Conservation (phyloP, 2,113 vertebrate species). For the Hiodon tergisus region DNA sequence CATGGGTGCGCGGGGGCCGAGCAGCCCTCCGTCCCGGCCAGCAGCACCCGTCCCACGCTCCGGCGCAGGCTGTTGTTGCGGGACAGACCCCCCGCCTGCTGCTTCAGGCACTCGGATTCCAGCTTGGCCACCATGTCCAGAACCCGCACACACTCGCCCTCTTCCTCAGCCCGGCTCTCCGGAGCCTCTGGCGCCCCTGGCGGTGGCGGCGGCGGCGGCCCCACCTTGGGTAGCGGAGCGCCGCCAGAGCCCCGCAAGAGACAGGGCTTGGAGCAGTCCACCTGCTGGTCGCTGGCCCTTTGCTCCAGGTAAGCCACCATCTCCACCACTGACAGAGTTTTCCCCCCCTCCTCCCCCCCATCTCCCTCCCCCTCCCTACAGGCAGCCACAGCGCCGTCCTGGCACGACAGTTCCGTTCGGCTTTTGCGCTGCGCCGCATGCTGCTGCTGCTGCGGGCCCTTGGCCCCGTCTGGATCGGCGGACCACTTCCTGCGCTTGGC, state of each 20-base stretch:
- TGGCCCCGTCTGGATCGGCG: constrained; percentile 61
- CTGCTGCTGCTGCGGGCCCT: constrained; percentile 29
- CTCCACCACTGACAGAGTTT: constrained; percentile 78
- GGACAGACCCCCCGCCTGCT: constrained; percentile 64
- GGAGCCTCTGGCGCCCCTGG: constrained; percentile 30
- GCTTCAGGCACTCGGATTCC: constrained; percentile 80
- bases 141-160: constrained; percentile 71
- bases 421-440: neutral
- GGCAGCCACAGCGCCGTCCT: neutral
- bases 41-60: constrained; percentile 73
- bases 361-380: constrained; percentile 21
- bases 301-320: constrained; percentile 91
- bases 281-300: constrained; percentile 64
- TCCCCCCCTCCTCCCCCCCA: constrained; percentile 43
- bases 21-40: constrained; percentile 52
- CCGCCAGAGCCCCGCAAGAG: constrained; percentile 36
- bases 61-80: constrained; percentile 80
- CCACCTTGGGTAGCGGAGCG: constrained; percentile 46
- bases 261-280: constrained; percentile 60
- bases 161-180: constrained; percentile 48
- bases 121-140: constrained; percentile 90
- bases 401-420: neutral
- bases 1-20: constrained; percentile 5
- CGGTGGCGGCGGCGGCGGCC: constrained; percentile 30
- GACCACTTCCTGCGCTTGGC: constrained; percentile 78